Conservation (phyloP, 1,140 invertebrate species). For the Apis mellifera region DNA sequence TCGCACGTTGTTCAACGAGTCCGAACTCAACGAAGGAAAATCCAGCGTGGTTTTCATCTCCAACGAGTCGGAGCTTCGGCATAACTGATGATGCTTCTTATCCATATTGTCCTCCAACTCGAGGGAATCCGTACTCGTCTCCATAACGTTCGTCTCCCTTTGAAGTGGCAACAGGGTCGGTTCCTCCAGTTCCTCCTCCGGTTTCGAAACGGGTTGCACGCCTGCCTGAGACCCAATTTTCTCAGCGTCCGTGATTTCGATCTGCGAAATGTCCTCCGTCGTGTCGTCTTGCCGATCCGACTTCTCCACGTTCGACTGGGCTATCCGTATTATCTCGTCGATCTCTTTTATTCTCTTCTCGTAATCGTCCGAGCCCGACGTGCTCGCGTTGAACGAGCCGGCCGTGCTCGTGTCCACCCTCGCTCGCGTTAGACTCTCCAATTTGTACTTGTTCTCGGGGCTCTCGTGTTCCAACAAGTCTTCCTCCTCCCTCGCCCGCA, state of each 20-base stretch:
- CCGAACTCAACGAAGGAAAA: conserved; percentile 78
- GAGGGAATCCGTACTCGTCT: conserved; percentile 85
- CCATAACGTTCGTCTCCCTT: conserved; percentile 79
- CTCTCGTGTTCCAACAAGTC: conserved; percentile 89
- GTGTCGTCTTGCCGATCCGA: conserved; percentile 83
- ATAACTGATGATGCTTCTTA: conserved; percentile 73
- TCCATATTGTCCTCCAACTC: conserved; percentile 80
- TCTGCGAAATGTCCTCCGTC: conserved; percentile 79
- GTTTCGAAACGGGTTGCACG: conserved; percentile 3
- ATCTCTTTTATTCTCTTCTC: conserved; percentile 88
- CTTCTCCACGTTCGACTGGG: conserved; percentile 86
- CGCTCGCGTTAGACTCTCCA: conserved; percentile 74
- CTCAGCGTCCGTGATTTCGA: conserved; percentile 74
- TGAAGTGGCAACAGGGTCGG: not conserved
- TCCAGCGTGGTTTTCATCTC: conserved; percentile 79
- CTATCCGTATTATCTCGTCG: conserved; percentile 88
- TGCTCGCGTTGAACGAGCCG: conserved; percentile 80
- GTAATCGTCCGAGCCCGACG: conserved; percentile 85
- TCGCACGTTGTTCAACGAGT: conserved; percentile 77
- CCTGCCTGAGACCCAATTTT: conserved; percentile 32
- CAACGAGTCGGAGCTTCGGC: conserved; percentile 78
- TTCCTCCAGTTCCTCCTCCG: conserved; percentile 15
- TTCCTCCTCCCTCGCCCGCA: conserved; percentile 92
- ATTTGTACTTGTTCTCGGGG: conserved; percentile 82
- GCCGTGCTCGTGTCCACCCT: conserved; percentile 69